Evolutionary conservation across 1,140 invertebrate species (phyloP), one percentile per base, ranked within the genome.

Genomic region (Antheraea mylitta): DNA sequence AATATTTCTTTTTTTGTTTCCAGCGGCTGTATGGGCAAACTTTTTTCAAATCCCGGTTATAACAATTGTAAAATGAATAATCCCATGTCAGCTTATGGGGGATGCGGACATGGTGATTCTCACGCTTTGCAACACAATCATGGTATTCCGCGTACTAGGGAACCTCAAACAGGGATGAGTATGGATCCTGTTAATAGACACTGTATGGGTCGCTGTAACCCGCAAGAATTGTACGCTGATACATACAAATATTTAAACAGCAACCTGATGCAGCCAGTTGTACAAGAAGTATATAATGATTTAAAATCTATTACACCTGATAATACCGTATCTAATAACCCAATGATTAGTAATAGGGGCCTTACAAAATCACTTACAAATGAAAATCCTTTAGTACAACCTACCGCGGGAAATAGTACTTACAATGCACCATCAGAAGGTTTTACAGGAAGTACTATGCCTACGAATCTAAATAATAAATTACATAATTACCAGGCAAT

Each of bases 11-110:
- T n/a, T 58, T 86, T 4, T 30, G 4, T 30, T 30, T 87, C 36
- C 79, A 92, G 90, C 74, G 90, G 90, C n/a, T 92, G 90, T 73
- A 87, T 92, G 82, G 87, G 84, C 42, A 92, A 88, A 67, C 58
- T 92, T 53, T 92, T 92, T 72, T 77, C 79, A n/a, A 76, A 81
- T 66, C 61, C 74, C 16, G 70, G 64, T 18, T 76, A 81, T 76
- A 66, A 58, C 11, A 67, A 66, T 18, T 19, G 53, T 37, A 42
- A 42, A 18, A 61, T 19, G n/a, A 48, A 37, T 11, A 69, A 68
- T 36, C 36, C 68, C 13, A 18, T 66, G 42, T 63, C 76, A 30
- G 73, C 67, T 37, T 76, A 67, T 69, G 76, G 75, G 45, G 81
- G 81, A 42, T 79, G 74, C 37, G 71, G 75, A 45, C 73, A 75